phyloP scores from a whole-genome alignment of 2,797 vertebrate species.

The Thalassophryne amazonica region DNA sequence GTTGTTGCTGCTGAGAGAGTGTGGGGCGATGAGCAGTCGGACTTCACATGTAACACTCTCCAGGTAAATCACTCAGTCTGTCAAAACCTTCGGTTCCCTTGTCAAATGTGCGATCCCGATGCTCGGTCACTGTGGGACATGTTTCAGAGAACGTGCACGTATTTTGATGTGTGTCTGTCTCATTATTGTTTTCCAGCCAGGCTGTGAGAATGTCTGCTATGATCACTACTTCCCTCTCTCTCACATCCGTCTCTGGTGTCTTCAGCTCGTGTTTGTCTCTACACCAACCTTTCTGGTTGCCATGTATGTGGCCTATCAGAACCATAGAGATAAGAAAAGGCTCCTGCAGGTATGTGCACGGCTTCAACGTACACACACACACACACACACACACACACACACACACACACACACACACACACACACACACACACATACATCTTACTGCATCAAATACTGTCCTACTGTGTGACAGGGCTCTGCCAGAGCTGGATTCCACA shows the following conservation, averaged over 20 bases:
- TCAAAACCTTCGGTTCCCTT: background rate
- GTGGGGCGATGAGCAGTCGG: conserved; percentile 79
- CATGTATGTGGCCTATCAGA: conserved; percentile 69
- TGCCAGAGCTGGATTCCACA: conserved; percentile 26
- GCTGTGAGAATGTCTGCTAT: conserved; percentile 80
- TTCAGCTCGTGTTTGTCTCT: conserved; percentile 77
- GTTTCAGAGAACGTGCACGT: too few relatives aligned
- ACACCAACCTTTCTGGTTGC: conserved; percentile 71
- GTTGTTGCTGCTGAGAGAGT: conserved; percentile 77
- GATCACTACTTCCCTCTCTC: conserved; percentile 79
- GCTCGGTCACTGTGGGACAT: too few relatives aligned
- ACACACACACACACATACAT: too few relatives aligned
- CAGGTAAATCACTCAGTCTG: conserved; percentile 45
- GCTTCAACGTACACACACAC: too few relatives aligned
- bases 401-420: too few relatives aligned
- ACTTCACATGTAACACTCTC: conserved; percentile 78
- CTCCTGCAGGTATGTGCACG: conserved; percentile 56
- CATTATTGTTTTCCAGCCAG: conserved; percentile 49
- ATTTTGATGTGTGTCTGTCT: background rate
- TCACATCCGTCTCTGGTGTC: conserved; percentile 78
- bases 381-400: too few relatives aligned
- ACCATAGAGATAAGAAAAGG: conserved; percentile 57
- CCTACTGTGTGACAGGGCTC: conserved; percentile 36
- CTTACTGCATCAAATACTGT: background rate
- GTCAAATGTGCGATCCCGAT: too few relatives aligned